Conservation (phyloP, 2,113 vertebrate genomes). For the Dromiciops gliroides region DNA sequence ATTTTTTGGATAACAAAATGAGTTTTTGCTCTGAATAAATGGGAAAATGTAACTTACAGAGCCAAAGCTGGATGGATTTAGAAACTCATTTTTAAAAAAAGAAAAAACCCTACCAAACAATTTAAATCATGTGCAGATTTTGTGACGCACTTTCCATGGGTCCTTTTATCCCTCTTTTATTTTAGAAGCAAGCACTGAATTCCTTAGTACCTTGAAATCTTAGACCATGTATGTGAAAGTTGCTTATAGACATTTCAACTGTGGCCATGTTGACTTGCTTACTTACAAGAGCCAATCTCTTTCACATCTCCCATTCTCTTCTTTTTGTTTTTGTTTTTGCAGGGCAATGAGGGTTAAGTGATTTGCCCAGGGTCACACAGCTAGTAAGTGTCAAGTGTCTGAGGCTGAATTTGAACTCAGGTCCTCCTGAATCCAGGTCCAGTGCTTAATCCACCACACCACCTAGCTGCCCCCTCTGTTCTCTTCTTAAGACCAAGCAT, state of each 20-base stretch:
- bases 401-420: too few species aligned
- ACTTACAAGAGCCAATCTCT: conserved; percentile 49
- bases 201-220: conserved; percentile 32
- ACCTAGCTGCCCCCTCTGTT: too few species aligned
- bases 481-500: conserved; percentile 57
- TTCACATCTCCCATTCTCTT: conserved; percentile 64
- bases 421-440: too few species aligned
- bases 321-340: too few species aligned
- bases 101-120: conserved; percentile 52
- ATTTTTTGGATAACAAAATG: conserved; percentile 3
- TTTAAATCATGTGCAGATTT: conserved; percentile 60
- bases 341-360: too few species aligned
- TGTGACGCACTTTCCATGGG: conserved; percentile 51
- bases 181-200: conserved; percentile 41
- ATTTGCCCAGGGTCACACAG: too few species aligned
- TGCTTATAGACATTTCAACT: conserved; percentile 56
- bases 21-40: not conserved
- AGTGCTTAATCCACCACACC: too few species aligned
- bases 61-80: conserved; percentile 13
- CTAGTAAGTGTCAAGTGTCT: too few species aligned
- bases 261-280: conserved; percentile 51
- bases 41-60: not conserved
- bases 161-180: conserved; percentile 40
- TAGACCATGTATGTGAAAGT: conserved; percentile 57
- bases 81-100: conserved; percentile 5